phyloP scores from a whole-genome alignment of 37 sponge, comb jelly and placozoan species.

The Chondrilla cf. caribensis region DNA sequence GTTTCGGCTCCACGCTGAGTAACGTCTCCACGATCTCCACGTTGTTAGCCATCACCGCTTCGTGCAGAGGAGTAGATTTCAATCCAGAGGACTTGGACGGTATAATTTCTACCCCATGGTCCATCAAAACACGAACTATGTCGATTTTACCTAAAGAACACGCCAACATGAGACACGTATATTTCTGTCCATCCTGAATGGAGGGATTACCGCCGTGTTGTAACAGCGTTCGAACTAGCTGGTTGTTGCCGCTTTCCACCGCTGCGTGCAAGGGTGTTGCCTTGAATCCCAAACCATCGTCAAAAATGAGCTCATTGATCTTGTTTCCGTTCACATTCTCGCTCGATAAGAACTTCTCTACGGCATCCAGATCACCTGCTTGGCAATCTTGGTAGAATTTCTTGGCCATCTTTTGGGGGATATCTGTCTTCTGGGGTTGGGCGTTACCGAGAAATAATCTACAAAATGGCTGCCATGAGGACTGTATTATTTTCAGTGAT shows the following conservation, averaged over 20 bases:
- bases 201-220: conserved; percentile 52
- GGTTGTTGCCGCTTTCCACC: conserved; percentile 50
- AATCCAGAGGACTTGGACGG: conserved; percentile 27
- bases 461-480: not conserved
- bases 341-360: conserved; percentile 64
- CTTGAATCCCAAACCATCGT: conserved; percentile 35
- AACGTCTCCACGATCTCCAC: conserved; percentile 55
- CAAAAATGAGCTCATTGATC: conserved; percentile 53
- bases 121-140: conserved; percentile 52
- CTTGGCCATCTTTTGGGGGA: conserved; percentile 20
- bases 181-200: conserved; percentile 63
- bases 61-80: conserved; percentile 68
- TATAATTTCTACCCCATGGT: conserved; percentile 53
- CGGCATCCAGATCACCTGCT: conserved; percentile 53
- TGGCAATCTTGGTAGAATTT: conserved; percentile 29
- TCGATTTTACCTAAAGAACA: conserved; percentile 62
- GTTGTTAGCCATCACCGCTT: conserved; percentile 67
- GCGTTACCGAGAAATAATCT: not conserved
- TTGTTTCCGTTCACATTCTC: conserved; percentile 54
- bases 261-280: conserved; percentile 69
- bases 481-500: too few species aligned
- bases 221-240: conserved; percentile 51
- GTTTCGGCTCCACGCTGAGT: conserved; percentile 32
- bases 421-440: not conserved
- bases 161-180: conserved; percentile 68